Percentiles rank a stretch among this genome's conserved stretches.
These are phyloP conservation scores for Nycteola revayana DNA, from an alignment of 2,888 invertebrate genomes.

Conservation along the genomic window DNA sequence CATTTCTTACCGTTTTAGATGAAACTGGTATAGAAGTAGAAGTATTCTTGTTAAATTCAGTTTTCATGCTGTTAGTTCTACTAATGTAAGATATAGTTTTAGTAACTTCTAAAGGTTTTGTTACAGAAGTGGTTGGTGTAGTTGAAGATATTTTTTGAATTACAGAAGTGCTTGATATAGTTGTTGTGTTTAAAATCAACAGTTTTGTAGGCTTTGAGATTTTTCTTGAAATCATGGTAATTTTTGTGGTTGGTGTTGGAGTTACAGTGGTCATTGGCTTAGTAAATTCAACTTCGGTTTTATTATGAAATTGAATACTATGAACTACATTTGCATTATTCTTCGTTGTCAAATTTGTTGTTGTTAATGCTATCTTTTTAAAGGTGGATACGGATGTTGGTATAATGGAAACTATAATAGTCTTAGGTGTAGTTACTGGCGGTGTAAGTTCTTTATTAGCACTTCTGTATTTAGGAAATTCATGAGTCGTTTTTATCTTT, in stretches of 20 bases:
- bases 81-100: conserved; percentile 35
- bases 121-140: conserved; percentile 29
- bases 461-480: conserved; percentile 47
- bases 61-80: conserved; percentile 73
- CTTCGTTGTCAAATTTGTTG: conserved; percentile 47
- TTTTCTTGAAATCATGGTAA: conserved; percentile 20
- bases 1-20: conserved; percentile 37
- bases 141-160: conserved; percentile 19
- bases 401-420: conserved; percentile 75
- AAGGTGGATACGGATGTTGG: conserved; percentile 73
- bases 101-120: conserved; percentile 24
- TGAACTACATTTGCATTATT: conserved; percentile 39
- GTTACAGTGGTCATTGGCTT: conserved; percentile 41
- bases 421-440: conserved; percentile 64
- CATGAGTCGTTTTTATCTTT: conserved; percentile 51
- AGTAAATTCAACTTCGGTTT: conserved; percentile 48
- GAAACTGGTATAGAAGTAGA: conserved; percentile 56
- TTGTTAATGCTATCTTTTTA: conserved; percentile 68
- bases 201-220: conserved; percentile 13
- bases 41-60: conserved; percentile 51
- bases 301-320: conserved; percentile 38
- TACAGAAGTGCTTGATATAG: conserved; percentile 27
- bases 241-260: conserved; percentile 35
- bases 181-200: conserved; percentile 12
- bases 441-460: conserved; percentile 48